These are phyloP conservation scores for Dicyrtomina minuta DNA, from an alignment of 2,888 invertebrate genomes.

Conservation along the genomic window DNA sequence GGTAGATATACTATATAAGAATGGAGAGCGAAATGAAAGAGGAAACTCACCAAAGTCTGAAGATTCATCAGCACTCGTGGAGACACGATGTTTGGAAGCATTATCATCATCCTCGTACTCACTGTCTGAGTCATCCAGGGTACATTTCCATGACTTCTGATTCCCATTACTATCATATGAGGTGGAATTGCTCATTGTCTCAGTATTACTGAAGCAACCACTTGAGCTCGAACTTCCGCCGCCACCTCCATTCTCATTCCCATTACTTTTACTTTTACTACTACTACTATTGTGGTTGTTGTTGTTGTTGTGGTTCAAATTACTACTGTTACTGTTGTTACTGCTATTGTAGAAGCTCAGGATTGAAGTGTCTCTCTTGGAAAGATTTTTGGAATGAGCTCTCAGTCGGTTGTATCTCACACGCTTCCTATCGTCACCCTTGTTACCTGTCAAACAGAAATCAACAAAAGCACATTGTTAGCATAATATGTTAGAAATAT, in stretches of 20 bases:
- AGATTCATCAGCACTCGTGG: slow-evolving; percentile 39
- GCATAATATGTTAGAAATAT: too few relatives aligned
- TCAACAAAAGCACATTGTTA: background rate
- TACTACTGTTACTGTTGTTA: slow-evolving; percentile 4
- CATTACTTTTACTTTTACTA: slow-evolving; percentile 22
- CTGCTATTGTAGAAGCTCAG: slow-evolving; percentile 18
- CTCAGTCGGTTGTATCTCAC: slow-evolving; percentile 52
- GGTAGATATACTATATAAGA: background rate
- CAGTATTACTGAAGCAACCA: background rate
- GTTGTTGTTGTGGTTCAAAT: background rate
- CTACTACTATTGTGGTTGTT: slow-evolving; percentile 5
- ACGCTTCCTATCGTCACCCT: slow-evolving; percentile 37
- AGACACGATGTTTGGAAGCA: slow-evolving; percentile 31
- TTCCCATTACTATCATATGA: slow-evolving; percentile 42
- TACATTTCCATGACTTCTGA: slow-evolving; percentile 31
- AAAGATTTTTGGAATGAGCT: slow-evolving; percentile 37
- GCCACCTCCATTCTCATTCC: slow-evolving; percentile 23
- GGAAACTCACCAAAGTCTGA: slow-evolving; percentile 42
- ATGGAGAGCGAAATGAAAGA: background rate
- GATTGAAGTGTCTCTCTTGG: slow-evolving; percentile 26
- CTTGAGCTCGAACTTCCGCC: background rate
- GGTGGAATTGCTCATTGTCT: slow-evolving; percentile 33
- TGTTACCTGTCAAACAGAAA: slow-evolving; percentile 27
- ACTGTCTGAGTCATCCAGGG: slow-evolving; percentile 36
- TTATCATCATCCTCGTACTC: slow-evolving; percentile 48